Evolutionary conservation across 2,113 vertebrate species (phyloP).

Genomic region (Uria lomvia): DNA sequence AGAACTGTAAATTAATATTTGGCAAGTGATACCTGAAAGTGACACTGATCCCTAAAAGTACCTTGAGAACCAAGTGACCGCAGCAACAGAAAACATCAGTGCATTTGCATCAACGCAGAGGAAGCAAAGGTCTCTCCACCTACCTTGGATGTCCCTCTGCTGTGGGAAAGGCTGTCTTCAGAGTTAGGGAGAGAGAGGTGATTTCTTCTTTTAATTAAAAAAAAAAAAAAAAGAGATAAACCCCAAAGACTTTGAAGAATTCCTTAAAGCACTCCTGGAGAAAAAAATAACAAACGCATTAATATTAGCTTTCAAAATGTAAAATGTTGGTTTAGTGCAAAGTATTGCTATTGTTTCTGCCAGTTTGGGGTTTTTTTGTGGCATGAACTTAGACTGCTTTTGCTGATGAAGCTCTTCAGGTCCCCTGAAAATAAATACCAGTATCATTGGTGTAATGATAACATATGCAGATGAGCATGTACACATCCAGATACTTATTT

Average conservation of each 20-base stretch:
- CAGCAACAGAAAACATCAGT: not conserved
- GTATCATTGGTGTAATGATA: slow-evolving; percentile 30
- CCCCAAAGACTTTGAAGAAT: not conserved
- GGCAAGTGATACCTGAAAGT: not conserved
- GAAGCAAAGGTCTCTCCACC: not conserved
- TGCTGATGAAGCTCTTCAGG: not conserved
- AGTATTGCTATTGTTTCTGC: not conserved
- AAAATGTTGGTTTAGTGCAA: not conserved
- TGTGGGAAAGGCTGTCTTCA: not conserved
- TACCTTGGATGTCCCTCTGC: not conserved
- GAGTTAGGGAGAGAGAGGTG: not conserved
- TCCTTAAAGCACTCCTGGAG: not conserved
- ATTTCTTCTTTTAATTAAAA: not conserved
- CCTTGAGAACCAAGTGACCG: not conserved
- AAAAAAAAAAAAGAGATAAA: not conserved
- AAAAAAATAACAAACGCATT: not conserved
- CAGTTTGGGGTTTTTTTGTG: not conserved
- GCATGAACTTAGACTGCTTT: not conserved
- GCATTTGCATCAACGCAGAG: not conserved
- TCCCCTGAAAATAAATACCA: slow-evolving; percentile 7
- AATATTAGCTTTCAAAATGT: not conserved
- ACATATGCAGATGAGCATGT: slow-evolving; percentile 49
- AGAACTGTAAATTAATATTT: not conserved
- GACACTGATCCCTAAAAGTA: not conserved
- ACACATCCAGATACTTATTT: slow-evolving; percentile 42